These are phyloP conservation scores for Elephantulus edwardii DNA, from an alignment of 2,113 vertebrate species.

Conservation along the genomic window DNA sequence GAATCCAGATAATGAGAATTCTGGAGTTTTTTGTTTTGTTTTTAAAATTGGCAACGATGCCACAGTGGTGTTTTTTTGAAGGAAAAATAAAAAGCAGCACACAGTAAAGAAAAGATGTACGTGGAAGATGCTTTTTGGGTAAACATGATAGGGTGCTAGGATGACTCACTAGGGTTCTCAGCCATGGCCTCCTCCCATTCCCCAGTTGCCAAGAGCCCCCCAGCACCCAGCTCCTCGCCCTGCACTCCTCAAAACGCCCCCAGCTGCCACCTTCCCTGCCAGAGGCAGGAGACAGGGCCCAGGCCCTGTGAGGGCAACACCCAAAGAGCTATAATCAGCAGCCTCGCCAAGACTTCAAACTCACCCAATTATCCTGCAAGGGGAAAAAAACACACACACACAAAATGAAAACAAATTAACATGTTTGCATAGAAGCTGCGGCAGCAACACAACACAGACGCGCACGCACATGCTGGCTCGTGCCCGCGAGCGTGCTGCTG, in stretches of 20 bases:
- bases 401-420: slow-evolving; percentile 83
- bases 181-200: background rate
- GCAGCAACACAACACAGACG: slow-evolving; percentile 74
- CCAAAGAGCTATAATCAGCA: slow-evolving; percentile 81
- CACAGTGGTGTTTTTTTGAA: background rate
- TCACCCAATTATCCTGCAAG: slow-evolving; percentile 80
- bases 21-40: background rate
- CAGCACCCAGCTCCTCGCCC: background rate
- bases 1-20: background rate
- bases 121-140: background rate
- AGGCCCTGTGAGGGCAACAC: slow-evolving; percentile 67
- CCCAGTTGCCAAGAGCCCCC: background rate
- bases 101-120: background rate
- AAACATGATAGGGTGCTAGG: background rate
- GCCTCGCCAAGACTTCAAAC: slow-evolving; percentile 80
- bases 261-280: background rate
- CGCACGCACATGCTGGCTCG: slow-evolving; percentile 13
- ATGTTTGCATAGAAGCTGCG: slow-evolving; percentile 79
- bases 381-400: slow-evolving; percentile 73
- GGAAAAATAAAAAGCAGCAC: background rate
- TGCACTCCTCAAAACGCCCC: background rate
- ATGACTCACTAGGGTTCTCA: background rate
- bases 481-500: background rate
- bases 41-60: slow-evolving; percentile 3
- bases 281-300: slow-evolving; percentile 72